Conservation (phyloP, 2,797 vertebrate genomes). For the Prionace glauca region DNA sequence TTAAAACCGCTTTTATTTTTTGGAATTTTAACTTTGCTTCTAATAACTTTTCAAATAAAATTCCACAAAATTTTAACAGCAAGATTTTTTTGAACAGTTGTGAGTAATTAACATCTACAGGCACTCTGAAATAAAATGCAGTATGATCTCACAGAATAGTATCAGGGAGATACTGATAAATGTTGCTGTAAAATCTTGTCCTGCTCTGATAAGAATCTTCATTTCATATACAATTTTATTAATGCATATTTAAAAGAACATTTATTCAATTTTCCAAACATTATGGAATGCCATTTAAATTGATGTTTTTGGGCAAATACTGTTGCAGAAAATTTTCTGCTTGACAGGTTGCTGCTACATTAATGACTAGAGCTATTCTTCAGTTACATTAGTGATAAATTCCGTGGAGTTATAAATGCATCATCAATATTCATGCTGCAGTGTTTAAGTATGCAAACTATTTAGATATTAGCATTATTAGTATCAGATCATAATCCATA, state of each 20-base stretch:
- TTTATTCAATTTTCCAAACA: constrained; percentile 33
- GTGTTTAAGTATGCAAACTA: not conserved
- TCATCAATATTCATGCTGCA: constrained; percentile 28
- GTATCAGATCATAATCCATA: constrained; percentile 1
- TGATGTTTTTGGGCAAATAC: constrained; percentile 30
- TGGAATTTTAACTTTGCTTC: not conserved
- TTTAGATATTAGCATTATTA: constrained; percentile 26
- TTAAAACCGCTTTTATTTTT: not conserved
- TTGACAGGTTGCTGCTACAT: not conserved
- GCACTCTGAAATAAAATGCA: not conserved
- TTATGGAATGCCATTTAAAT: constrained; percentile 30
- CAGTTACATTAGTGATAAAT: constrained; percentile 24
- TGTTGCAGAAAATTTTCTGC: constrained; percentile 17
- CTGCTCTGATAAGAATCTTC: not conserved
- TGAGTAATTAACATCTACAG: not conserved
- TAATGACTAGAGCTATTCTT: constrained; percentile 22
- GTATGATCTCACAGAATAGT: not conserved
- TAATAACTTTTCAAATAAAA: not conserved
- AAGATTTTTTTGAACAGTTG: not conserved
- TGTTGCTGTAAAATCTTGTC: not conserved
- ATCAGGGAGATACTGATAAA: not conserved
- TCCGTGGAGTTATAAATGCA: constrained; percentile 23
- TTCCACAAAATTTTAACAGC: not conserved
- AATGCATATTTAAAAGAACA: constrained; percentile 31
- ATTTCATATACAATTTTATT: not conserved